phyloP scores from a whole-genome alignment of 2,113 vertebrate species.

The Callorhinus ursinus region DNA sequence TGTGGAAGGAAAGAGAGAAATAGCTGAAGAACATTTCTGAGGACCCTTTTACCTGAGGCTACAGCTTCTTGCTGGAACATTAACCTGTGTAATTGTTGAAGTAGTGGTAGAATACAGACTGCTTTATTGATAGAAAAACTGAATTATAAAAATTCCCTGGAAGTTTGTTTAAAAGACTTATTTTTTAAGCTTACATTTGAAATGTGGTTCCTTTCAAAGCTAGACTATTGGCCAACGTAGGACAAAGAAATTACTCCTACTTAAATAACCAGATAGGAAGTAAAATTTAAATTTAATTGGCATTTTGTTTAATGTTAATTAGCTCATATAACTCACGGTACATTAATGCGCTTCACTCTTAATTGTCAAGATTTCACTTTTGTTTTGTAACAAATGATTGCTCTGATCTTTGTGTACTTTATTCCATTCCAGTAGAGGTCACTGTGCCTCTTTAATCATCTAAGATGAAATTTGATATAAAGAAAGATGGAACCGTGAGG shows the following conservation, averaged over 20 bases:
- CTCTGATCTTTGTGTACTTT: conserved; percentile 41
- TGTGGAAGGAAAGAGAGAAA: conserved; percentile 58
- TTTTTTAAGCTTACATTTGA: conserved; percentile 61
- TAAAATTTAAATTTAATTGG: conserved; percentile 70
- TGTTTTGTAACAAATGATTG: conserved; percentile 66
- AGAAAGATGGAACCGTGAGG: conserved; percentile 76
- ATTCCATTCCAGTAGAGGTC: conserved; percentile 82
- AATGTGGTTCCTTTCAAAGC: conserved; percentile 65
- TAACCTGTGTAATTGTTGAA: conserved; percentile 61
- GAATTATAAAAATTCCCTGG: conserved; percentile 42
- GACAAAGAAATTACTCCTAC: conserved; percentile 35
- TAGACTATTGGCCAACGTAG: conserved; percentile 41
- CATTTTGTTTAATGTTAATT: conserved; percentile 60
- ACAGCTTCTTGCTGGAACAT: conserved; percentile 71
- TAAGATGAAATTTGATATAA: conserved; percentile 34
- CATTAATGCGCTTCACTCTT: conserved; percentile 67
- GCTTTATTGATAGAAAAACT: conserved; percentile 26
- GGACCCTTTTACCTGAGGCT: conserved; percentile 60
- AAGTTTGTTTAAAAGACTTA: conserved; percentile 68
- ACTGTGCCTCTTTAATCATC: conserved; percentile 75
- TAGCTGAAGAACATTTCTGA: conserved; percentile 53
- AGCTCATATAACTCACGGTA: conserved; percentile 74
- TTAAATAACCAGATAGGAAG: conserved; percentile 55
- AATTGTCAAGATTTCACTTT: conserved; percentile 74
- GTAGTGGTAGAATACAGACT: conserved; percentile 15